These are phyloP conservation scores for Caenorhabditis sp. DNA, from an alignment of 2,888 invertebrate species.

Conservation along the genomic window DNA sequence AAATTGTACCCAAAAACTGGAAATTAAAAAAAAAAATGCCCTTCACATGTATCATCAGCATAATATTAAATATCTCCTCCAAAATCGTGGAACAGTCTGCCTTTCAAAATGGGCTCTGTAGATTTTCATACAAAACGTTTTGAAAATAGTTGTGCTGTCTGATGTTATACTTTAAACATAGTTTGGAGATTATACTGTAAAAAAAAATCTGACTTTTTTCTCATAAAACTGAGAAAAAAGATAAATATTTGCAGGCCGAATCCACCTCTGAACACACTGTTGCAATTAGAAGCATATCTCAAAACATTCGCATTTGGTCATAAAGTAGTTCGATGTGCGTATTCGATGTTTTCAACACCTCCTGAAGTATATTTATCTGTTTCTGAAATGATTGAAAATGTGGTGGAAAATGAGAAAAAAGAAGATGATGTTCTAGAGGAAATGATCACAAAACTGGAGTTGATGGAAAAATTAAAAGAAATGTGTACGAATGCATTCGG, in stretches of 20 bases:
- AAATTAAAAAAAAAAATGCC: no score
- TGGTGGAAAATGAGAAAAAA: slow-evolving; percentile 2
- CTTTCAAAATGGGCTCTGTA: no score
- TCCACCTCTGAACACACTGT: slow-evolving; percentile 21
- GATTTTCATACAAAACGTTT: no score
- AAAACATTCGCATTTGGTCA: slow-evolving; percentile 27
- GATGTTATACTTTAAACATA: no score
- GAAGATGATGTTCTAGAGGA: not conserved
- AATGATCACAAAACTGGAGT: slow-evolving; percentile 11
- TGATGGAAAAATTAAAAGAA: slow-evolving; percentile 41
- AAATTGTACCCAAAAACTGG: no score
- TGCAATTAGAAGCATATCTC: slow-evolving; percentile 23
- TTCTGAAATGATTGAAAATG: slow-evolving; percentile 5
- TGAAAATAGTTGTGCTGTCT: no score
- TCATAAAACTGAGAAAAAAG: no score
- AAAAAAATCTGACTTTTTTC: no score
- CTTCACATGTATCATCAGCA: no score
- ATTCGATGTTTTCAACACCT: slow-evolving; percentile 31
- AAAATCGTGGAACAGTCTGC: no score
- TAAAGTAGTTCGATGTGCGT: slow-evolving; percentile 27
- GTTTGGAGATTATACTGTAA: no score
- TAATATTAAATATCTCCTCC: no score
- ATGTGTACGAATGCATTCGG: slow-evolving; percentile 45
- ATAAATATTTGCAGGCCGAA: slow-evolving; percentile 16
- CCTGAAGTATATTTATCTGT: slow-evolving; percentile 26